Conservation (phyloP, 2,797 vertebrate genomes). For the Rhincodon typus region DNA sequence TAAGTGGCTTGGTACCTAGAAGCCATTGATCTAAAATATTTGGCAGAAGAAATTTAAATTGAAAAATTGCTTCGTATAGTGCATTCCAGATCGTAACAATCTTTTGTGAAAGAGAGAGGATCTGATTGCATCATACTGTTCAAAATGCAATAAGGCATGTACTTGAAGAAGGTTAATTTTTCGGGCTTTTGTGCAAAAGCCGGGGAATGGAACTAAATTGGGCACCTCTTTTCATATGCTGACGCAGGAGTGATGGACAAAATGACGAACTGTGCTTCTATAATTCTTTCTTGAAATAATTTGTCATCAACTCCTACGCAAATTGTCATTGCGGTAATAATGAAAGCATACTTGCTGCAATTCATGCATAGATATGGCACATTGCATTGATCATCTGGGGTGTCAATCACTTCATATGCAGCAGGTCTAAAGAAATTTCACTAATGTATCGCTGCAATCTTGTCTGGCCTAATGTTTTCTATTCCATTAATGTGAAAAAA, state of each 20-base stretch:
- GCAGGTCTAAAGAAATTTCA: neutral
- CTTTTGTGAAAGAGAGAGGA: neutral
- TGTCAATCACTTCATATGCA: neutral
- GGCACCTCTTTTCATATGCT: neutral
- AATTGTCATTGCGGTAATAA: neutral
- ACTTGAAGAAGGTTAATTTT: neutral
- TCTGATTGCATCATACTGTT: neutral
- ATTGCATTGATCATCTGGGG: neutral
- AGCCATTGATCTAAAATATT: neutral
- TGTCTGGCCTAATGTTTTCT: neutral
- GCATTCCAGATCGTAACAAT: neutral
- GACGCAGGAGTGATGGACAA: neutral
- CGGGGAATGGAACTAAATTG: neutral
- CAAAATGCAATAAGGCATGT: neutral
- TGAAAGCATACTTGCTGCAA: neutral
- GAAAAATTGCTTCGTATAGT: neutral
- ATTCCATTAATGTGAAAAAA: neutral
- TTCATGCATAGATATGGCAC: neutral
- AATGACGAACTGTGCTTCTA: neutral
- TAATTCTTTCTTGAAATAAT: neutral
- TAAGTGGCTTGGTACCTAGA: neutral
- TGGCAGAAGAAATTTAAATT: neutral
- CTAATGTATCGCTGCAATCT: neutral
- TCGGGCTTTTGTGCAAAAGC: neutral
- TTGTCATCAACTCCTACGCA: neutral